Evolutionary conservation across 2,888 invertebrate genomes (phyloP), one percentile per base, ranked within the genome.

Genomic region (Platerodrilus igneus): DNA sequence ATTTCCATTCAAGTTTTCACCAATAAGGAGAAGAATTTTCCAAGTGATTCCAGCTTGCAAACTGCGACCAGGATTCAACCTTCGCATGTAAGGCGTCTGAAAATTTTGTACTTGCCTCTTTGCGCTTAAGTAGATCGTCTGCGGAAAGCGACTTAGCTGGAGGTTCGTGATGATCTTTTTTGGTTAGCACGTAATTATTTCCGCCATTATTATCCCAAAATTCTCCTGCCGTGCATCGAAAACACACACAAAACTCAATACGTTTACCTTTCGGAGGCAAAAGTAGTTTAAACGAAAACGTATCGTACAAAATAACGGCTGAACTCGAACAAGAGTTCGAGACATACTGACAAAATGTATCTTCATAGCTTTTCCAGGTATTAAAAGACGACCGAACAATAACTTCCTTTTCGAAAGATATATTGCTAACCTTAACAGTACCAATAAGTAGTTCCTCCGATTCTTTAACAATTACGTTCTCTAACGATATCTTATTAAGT

Each of bases 361-460:
- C 94, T 60, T 83, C 81, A 56, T 81, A 80, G 0, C 82, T 83
- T 48, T 74, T 71, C 96, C 96, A 96, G 1, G 79, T 77, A 59
- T 95, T 87, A 47, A 77, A 78, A 3, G 89, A 83, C n/a, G 76
- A 76, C 33, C 93, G 36, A 0, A 95, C 78, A 40, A 85, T 73
- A 2, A 96, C 90, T 57, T 83, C 83, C 67, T 96, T 96, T 50
- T 84, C 75, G 67, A 88, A 96, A 29, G 86, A 77, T 35, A 95
- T 57, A 66, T 96, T 96, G 63, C 86, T 86, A 2, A 95, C 92
- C 73, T 95, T 95, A 20, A 94, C 81, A 0, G 95, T 94, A 15
- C 94, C 95, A 16, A 86, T 78, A 10, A 92, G 71, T 30, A 79
- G 78, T 43, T 86, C 82, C 55, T 86, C 86, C 22, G 78, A 73